Percentiles rank a stretch among this genome's conserved stretches.
These are phyloP conservation scores for Trypoxylus dichotomus DNA, from an alignment of 1,140 invertebrate species.

Conservation along the genomic window DNA sequence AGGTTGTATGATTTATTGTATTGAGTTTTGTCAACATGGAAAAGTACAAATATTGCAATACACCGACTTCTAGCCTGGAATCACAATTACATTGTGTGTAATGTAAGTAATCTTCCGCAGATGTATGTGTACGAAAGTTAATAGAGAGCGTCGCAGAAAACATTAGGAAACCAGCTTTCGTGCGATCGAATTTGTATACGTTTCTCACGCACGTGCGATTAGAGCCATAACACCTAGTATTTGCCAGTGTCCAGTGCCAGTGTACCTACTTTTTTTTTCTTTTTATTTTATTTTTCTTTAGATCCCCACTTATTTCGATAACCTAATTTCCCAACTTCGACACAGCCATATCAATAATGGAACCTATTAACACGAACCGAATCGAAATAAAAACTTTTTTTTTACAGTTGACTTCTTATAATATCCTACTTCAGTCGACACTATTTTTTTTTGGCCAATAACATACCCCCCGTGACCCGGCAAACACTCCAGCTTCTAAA, in stretches of 20 bases:
- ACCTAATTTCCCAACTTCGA: slow-evolving; percentile 48
- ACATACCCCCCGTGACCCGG: neutral
- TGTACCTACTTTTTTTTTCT: slow-evolving; percentile 38
- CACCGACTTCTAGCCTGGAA: slow-evolving; percentile 54
- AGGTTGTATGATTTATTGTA: slow-evolving; percentile 55
- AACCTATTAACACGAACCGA: slow-evolving; percentile 42
- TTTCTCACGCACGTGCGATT: neutral
- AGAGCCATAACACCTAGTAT: slow-evolving; percentile 37
- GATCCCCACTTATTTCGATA: slow-evolving; percentile 44
- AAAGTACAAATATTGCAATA: slow-evolving; percentile 57
- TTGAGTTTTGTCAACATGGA: slow-evolving; percentile 56
- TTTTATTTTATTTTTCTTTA: slow-evolving; percentile 29
- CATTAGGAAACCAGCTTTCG: neutral
- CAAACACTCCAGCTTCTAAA: neutral
- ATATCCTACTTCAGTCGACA: too few species aligned
- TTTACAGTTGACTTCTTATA: neutral
- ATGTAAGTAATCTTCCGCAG: slow-evolving; percentile 33
- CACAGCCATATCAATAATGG: slow-evolving; percentile 43
- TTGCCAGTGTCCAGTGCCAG: slow-evolving; percentile 49
- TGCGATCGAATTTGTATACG: neutral
- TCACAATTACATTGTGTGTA: slow-evolving; percentile 50
- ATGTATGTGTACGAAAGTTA: slow-evolving; percentile 5
- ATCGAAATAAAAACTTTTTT: slow-evolving; percentile 42
- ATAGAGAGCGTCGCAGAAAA: neutral
- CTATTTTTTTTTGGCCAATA: too few species aligned